Conservation (phyloP, 2,888 invertebrate genomes). For the Alcis repandata region DNA sequence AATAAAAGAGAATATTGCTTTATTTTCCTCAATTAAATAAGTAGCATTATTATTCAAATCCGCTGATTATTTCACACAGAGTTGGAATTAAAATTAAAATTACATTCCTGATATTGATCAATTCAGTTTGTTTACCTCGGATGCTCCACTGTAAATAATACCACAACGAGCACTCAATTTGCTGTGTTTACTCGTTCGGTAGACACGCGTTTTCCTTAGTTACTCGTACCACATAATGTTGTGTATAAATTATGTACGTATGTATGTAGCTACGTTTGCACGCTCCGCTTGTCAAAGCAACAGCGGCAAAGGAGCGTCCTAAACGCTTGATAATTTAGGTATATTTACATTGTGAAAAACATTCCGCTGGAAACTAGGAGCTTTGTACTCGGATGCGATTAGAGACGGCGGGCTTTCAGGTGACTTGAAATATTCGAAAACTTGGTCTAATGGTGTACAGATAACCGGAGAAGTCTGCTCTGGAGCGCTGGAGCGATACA, state of each 20-base stretch:
- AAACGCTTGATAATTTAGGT: slow-evolving; percentile 20
- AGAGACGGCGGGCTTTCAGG: not conserved
- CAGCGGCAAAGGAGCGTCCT: slow-evolving; percentile 10
- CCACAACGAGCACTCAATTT: slow-evolving; percentile 4
- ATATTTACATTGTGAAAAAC: slow-evolving; percentile 16
- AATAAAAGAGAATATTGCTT: not conserved
- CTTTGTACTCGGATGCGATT: slow-evolving; percentile 4
- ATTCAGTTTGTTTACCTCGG: slow-evolving; percentile 5
- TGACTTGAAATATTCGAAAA: not conserved
- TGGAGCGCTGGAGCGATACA: too few relatives aligned
- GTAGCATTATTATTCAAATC: not conserved
- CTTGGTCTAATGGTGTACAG: not conserved
- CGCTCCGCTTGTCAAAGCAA: slow-evolving; percentile 33
- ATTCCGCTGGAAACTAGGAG: slow-evolving; percentile 9
- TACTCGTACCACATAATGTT: slow-evolving; percentile 10
- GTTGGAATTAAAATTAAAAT: slow-evolving; percentile 3
- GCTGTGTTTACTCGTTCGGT: slow-evolving; percentile 1
- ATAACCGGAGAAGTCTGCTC: not conserved
- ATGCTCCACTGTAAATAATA: slow-evolving; percentile 6
- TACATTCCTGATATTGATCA: slow-evolving; percentile 12
- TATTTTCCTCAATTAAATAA: not conserved
- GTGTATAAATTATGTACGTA: slow-evolving; percentile 10
- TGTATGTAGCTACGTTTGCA: slow-evolving; percentile 7
- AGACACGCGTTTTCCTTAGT: not conserved
- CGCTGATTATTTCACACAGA: not conserved